Conservation (phyloP, 2,113 vertebrate species). For the Nannobrachium achirus region DNA sequence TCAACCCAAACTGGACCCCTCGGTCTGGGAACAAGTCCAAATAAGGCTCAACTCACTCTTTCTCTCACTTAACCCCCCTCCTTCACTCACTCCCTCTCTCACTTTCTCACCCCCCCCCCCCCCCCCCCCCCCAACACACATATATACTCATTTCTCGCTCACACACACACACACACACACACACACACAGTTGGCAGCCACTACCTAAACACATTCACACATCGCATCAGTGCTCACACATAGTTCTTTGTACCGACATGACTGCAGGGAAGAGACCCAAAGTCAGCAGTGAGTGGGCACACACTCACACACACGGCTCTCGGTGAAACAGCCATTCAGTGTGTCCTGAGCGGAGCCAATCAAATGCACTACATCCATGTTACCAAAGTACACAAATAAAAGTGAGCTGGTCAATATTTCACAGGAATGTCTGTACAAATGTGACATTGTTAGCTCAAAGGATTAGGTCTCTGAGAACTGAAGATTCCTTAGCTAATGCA, state of each 20-base stretch:
- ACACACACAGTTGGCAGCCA: neutral
- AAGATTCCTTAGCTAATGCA: constrained; percentile 60
- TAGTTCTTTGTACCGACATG: too few relatives aligned
- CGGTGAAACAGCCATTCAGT: constrained; percentile 64
- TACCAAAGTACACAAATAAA: constrained; percentile 77
- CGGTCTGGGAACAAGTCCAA: constrained; percentile 64
- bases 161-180: neutral
- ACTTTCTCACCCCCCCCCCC: constrained; percentile 1
- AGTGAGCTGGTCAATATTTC: constrained; percentile 70
- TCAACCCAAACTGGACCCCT: constrained; percentile 61
- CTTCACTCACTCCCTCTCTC: constrained; percentile 45
- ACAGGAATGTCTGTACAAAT: constrained; percentile 71
- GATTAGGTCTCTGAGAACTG: constrained; percentile 59
- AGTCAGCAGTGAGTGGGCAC: too few relatives aligned
- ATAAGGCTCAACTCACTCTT: constrained; percentile 60
- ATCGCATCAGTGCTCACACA: too few relatives aligned
- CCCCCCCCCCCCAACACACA: neutral
- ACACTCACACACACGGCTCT: constrained; percentile 23
- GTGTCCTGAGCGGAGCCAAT: constrained; percentile 64
- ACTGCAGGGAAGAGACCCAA: too few relatives aligned
- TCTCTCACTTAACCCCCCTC: constrained; percentile 46
- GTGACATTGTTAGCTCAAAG: constrained; percentile 68
- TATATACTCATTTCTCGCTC: neutral
- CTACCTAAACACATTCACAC: too few relatives aligned
- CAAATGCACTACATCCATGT: constrained; percentile 59